Base-by-base conservation (phyloP, 2,113 vertebrate species). In the Aegypius monachus region DNA sequence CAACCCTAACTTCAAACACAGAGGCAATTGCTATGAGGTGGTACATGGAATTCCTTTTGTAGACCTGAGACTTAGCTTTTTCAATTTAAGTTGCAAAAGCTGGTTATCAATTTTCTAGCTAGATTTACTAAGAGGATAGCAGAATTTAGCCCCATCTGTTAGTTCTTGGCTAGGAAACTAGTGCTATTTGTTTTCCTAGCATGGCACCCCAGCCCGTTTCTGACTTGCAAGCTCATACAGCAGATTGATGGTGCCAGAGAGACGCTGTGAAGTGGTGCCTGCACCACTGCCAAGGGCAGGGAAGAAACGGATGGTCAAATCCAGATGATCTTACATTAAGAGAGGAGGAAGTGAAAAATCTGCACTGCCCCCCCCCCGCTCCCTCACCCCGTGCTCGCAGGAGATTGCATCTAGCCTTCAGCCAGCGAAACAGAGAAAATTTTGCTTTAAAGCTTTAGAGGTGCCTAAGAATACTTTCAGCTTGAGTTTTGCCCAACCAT, bases 151-250 rank as follows among this genome's bases (percentile, higher is more conserved):
- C 91, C 90, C 95, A 93, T 82, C 89, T 95, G 87, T 75, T 80
- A 91, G 91, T 93, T 96, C 91, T 75, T 94, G 93, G 84, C 96
- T 65, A 78, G 87, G 95, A 77, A 90, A 94, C 6, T 16, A 15
- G 81, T 13, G 88, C 87, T 93, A 53, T 94, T 95, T 93, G 87
- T 97, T 94, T 93, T 88, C 61, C 77, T 90, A 83, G 81, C 59
- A 0, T 47, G 77, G 86, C 91, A 88, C 50, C 75, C 72, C 81
- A 88, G 86, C 70, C 81, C 66, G 9, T 50, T 75, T 71, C 62
- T 71, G 73, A 80, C 79, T 66, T 66, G 83, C 79, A 87, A 55
- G 32, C 87, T 95, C 79, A 16, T 40, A 9, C 6, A 68, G 4
- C 73, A 82, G 92, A 95, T 66, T 53, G 92, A 93, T 91, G 92